Percentiles rank a stretch among this genome's conserved stretches.
Evolutionary conservation across 2,113 vertebrate genomes (phyloP).

Genomic region (Melanotaenia duboulayi): DNA sequence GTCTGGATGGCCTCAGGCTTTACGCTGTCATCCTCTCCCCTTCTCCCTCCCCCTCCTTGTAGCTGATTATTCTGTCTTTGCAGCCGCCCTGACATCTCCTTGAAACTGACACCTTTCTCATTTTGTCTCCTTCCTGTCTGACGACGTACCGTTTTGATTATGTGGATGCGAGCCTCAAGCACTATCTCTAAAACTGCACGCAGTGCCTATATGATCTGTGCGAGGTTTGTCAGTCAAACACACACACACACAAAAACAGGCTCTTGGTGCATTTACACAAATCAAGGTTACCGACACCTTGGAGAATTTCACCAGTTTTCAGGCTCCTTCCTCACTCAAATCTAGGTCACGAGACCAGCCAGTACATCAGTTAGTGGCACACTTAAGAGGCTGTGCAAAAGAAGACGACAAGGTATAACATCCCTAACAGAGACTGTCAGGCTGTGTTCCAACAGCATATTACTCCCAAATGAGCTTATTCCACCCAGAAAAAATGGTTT

Average conservation of each 20-base stretch:
- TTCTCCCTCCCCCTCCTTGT: constrained; percentile 3
- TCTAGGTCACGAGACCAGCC: constrained; percentile 67
- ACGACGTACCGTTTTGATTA: constrained; percentile 50
- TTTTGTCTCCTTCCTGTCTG: constrained; percentile 38
- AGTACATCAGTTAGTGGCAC: constrained; percentile 50
- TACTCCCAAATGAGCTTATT: constrained; percentile 49
- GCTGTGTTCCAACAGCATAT: constrained; percentile 34
- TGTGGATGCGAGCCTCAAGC: constrained; percentile 23
- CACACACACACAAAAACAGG: background rate
- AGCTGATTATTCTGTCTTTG: constrained; percentile 59
- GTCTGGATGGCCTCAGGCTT: constrained; percentile 50
- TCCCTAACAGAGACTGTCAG: constrained; percentile 40
- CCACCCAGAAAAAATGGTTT: constrained; percentile 24
- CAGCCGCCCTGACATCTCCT: constrained; percentile 51
- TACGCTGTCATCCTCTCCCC: constrained; percentile 14
- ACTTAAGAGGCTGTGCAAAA: constrained; percentile 39
- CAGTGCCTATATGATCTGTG: constrained; percentile 23
- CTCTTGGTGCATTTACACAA: constrained; percentile 37
- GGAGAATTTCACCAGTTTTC: constrained; percentile 69
- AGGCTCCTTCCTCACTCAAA: constrained; percentile 44
- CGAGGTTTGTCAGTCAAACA: constrained; percentile 5
- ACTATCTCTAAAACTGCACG: constrained; percentile 20
- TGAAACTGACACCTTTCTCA: constrained; percentile 68
- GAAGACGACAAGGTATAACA: constrained; percentile 43
- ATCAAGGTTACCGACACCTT: constrained; percentile 76